Conservation (phyloP, 2,888 invertebrate genomes). For the Drosophila recens region DNA sequence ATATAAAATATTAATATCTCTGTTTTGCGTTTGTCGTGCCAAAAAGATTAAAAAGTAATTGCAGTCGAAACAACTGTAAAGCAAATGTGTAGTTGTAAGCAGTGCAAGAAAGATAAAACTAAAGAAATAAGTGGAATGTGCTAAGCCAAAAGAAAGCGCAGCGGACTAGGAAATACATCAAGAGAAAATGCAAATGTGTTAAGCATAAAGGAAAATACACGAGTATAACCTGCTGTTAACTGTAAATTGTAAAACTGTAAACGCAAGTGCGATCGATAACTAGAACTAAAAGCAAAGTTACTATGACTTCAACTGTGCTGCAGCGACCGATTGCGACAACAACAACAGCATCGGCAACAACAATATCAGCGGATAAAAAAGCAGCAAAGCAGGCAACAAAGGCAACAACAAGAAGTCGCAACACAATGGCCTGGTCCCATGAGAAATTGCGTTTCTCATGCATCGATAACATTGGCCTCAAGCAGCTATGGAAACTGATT, state of each 20-base stretch:
- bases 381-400: conserved; percentile 42
- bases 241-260: conserved; percentile 14
- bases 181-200: conserved; percentile 68
- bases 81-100: conserved; percentile 46
- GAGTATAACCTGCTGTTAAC: conserved; percentile 5
- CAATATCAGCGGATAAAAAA: conserved; percentile 40
- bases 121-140: conserved; percentile 53
- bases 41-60: conserved; percentile 22
- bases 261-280: conserved; percentile 34
- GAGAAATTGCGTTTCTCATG: conserved; percentile 84
- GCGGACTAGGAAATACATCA: conserved; percentile 47
- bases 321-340: conserved; percentile 66
- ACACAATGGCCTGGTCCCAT: conserved; percentile 85
- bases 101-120: conserved; percentile 48
- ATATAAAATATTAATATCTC: conserved; percentile 12
- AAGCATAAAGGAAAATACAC: conserved; percentile 55
- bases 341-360: conserved; percentile 34
- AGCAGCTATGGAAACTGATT: conserved; percentile 85
- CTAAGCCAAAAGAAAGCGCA: conserved; percentile 29
- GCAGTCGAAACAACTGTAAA: conserved; percentile 23
- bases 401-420: conserved; percentile 57
- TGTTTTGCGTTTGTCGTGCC: conserved; percentile 34
- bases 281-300: conserved; percentile 56
- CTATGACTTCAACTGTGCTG: conserved; percentile 85
- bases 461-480: conserved; percentile 84